Evolutionary conservation across 2,113 vertebrate species (phyloP), one percentile per base, ranked within the genome.

Genomic region (Psammodynastes pulverulentus): DNA sequence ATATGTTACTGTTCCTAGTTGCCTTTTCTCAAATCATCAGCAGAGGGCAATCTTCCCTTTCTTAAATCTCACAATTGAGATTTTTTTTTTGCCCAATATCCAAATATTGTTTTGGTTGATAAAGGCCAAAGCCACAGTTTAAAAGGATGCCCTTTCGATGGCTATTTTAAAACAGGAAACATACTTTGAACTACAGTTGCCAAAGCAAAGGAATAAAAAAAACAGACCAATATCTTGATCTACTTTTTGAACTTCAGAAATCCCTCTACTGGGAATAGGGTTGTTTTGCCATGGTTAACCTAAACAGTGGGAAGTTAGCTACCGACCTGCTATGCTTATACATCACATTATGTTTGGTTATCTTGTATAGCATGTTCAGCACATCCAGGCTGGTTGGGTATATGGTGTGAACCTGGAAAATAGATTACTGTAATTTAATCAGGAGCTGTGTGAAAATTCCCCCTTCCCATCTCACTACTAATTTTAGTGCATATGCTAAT

Each of bases 21-120:
- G 2, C 6, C 8, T 85, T 90, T 79, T 5, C 48, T 0, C 0
- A 34, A 43, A 87, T 19, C 4, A 52, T 87, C 85, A 6, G 91
- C 45, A 93, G 94, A 90, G 89, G 92, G 48, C 53, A 88, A 79
- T 92, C 89, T 90, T 92, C 62, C 58, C 51, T 94, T 94, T 92
- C 54, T 17, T 23, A 62, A 92, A 58, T n/a, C 24, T 24, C 39
- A 46, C 19, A 10, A 9, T 3, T 67, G 62, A 67, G 29, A 15
- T 29, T 10, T 10, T 49, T 49, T 12, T 52, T 26, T 54, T 84
- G 29, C 43, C 45, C 26, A n/a, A 49, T 26, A 52, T 34, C 24
- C 49, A 45, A 85, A 85, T n/a, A n/a, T n/a, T 3, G 6, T 6
- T 24, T 48, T 12, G 49, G 34, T 24, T 9, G 17, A 51, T 52